Base-by-base conservation (phyloP, 53 echinoderm and acorn worm species). In the Apostichopus leukothele region DNA sequence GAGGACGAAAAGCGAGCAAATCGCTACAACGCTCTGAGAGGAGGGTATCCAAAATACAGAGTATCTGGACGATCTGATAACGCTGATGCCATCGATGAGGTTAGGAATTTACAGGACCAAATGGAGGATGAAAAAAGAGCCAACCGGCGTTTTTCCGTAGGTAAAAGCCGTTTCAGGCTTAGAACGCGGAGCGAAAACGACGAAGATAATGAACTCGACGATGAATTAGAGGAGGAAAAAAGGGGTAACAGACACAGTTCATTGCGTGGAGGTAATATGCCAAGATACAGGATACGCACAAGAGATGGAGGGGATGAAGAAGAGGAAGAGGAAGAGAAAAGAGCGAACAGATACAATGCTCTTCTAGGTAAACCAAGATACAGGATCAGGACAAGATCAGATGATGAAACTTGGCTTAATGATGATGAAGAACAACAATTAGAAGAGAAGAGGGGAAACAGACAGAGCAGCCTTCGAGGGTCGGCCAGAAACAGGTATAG, bases 401-500 rank as follows among this genome's bases (percentile, higher is more conserved):
- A 39, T 5, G 67, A 61, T 20, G 61, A 67, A 25, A 25, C 50
- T 5, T 16, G 6, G 18, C 71, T 71, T 19, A n/a, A 6, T 18
- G 86, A 66, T 26, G 87, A 21, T 4, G 19, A 52, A 12, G 75
- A 74, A 6, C n/a, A 5, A 16, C 54, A n/a, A 52, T 76, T 76
- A 52, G 86, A 53, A 54, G 81, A 85, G 13, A 90, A 90, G n/a
- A 75, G 86, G 11, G 86, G 27, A 11, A 85, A 90, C 16, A 50
- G 26, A 50, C 12, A 39, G 18, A 57, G 86, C 18, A 22, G n/a
- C 3, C 18, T 61, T 21, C 54, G 81, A 5, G 55, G 81, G 9
- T 3, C 1, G 21, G 19, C 26, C 4, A 25, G 76, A 39, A 13
- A 74, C 1, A 84, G 90, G 53, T 76, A 91, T 50, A 27, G 91